Evolutionary conservation across 2,888 invertebrate species (phyloP).

Genomic region (Cheilosia urbana): DNA sequence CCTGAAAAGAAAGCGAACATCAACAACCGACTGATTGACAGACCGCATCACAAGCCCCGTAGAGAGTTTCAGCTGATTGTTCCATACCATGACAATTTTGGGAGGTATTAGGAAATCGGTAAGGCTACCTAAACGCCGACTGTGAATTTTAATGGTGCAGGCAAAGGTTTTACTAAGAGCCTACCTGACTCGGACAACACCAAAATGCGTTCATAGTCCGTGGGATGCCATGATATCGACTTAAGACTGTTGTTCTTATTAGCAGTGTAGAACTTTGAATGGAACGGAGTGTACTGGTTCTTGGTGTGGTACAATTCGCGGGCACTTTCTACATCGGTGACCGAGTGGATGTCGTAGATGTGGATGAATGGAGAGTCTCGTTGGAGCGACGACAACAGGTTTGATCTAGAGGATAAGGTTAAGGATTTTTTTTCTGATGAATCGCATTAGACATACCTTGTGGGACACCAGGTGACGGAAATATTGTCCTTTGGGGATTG

Average conservation of each 20-base stretch:
- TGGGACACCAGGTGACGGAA: constrained; percentile 94
- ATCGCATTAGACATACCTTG: constrained; percentile 84
- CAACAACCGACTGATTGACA: constrained; percentile 19
- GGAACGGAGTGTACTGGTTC: constrained; percentile 85
- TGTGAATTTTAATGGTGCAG: background rate
- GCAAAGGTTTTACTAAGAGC: too few species aligned
- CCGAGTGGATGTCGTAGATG: constrained; percentile 93
- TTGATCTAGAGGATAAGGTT: constrained; percentile 83
- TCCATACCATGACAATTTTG: constrained; percentile 81
- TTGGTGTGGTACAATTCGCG: constrained; percentile 91
- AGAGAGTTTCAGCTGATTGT: constrained; percentile 80
- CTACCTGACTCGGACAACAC: constrained; percentile 81
- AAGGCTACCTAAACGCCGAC: constrained; percentile 77
- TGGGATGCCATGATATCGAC: constrained; percentile 95
- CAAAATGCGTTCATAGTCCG: constrained; percentile 85
- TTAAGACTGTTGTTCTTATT: constrained; percentile 84
- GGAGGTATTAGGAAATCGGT: constrained; percentile 82
- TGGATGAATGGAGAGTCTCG: constrained; percentile 91
- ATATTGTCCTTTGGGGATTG: constrained; percentile 87
- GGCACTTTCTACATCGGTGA: constrained; percentile 87
- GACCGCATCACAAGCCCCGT: constrained; percentile 61
- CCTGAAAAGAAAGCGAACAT: constrained; percentile 79
- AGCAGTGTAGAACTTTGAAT: constrained; percentile 79
- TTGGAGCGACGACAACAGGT: constrained; percentile 91
- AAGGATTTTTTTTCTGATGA: too few species aligned